Base-by-base conservation (phyloP, 2,888 invertebrate species). In the Euproctis similis region DNA sequence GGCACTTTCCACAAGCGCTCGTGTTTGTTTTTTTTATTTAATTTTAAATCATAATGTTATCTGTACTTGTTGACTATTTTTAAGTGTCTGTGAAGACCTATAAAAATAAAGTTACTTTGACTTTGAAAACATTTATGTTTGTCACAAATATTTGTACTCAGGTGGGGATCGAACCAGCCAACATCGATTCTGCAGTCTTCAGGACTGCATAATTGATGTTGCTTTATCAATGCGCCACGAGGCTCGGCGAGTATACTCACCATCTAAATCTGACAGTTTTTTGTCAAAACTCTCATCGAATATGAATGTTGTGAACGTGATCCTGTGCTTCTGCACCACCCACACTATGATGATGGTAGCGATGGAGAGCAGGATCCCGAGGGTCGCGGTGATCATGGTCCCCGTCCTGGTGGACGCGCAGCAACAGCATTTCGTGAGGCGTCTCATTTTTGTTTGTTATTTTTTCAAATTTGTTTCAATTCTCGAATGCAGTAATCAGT, bases 241-340 rank as follows among this genome's bases (percentile, higher is more conserved):
- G 16, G 16, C 7, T n/a, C n/a, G n/a, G n/a, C n/a, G n/a, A n/a
- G n/a, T 5, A 8, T 40, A 80, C 85, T 75, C 59, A 89, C 89
- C 90, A 60, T 89, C 86, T 55, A 86, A 85, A 51, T 89, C 87
- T 51, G 91, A 88, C 21, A 93, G 69, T 32, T 66, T 71, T 39
- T 50, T 76, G 39, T 81, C 80, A 19, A 71, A 68, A 5, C 76
- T 72, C 55, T 89, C 87, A 59, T 92, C 91, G 43, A 94, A 87
- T 20, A 94, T 85, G 59, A 93, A 91, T n/a, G 93, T 93, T 60
- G 88, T 90, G 72, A 92, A 90, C 48, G 90, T 88, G 24, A 92
- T 87, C 33, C 87, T 84, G 26, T 86, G 84, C 24, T 80, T 86
- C 36, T 68, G 50, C 6, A 78, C 75, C n/a, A 80, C 70, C 74